Base-by-base conservation (phyloP, 1,140 invertebrate species). In the Orussus abietinus region DNA sequence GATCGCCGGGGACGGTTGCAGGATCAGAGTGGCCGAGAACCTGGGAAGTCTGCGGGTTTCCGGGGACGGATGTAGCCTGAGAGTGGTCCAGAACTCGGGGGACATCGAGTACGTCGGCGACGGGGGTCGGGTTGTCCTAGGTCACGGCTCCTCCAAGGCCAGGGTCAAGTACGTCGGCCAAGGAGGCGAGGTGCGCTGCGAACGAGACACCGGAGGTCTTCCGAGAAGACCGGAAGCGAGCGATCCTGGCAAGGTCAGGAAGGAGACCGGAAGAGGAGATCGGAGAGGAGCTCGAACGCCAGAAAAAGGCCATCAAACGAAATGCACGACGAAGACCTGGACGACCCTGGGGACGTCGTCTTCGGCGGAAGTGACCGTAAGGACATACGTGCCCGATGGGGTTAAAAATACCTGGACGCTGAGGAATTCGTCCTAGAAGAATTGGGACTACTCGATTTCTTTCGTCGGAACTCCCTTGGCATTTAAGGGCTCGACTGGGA, bases 81-180 rank as follows among this genome's bases (percentile, higher is more conserved):
- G 39, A 10, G 53, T 67, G 13, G 38, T 20, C 0, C 43, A 43
- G 1, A 70, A 69, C 30, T 15, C 42, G n/a, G 66, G 67, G 0
- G 41, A 51, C 9, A 61, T 68, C 5, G 53, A 60, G 21, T 69
- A 65, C 20, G 45, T n/a, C 0, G 67, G 67, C 0, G 67, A 70
- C 20, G 64, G 66, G 2, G 64, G 67, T 2, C 43, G 42, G 0
- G 48, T 68, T 7, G 4, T 54, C 0, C 34, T 69, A 1, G 64
- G 64, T 0, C 29, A 51, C 1, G 47, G 51, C 5, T 64, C 55
- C 0, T 34, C 28, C 10, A 45, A 9, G 14, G 46, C 32, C 1
- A 52, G 42, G 1, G 45, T 69, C 5, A 55, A 53, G 7, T 66
- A 64, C 41, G 20, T 46, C 10, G 66, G 66, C 1, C 49, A 59